These are phyloP conservation scores for Nomada fabriciana DNA, from an alignment of 2,888 invertebrate species.

Conservation along the genomic window DNA sequence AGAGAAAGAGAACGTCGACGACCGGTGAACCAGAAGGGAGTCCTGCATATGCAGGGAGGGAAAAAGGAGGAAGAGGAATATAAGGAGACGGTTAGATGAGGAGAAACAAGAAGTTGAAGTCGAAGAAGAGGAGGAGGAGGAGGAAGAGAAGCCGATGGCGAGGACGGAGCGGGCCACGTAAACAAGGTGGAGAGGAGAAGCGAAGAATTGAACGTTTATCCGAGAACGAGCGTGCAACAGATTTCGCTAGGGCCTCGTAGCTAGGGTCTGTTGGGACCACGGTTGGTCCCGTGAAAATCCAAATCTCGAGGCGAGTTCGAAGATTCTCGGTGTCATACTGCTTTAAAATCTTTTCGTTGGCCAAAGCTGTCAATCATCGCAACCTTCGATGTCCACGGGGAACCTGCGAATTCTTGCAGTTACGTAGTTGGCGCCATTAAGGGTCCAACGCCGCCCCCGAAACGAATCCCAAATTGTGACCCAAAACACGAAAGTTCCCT, in stretches of 20 bases:
- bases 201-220: conserved; percentile 57
- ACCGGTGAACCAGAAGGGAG: conserved; percentile 54
- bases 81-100: conserved; percentile 38
- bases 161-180: conserved; percentile 8
- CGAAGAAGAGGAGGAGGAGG: conserved; percentile 17
- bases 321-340: neutral
- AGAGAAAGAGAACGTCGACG: conserved; percentile 37
- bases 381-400: too few species aligned
- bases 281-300: neutral
- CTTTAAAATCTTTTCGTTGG: neutral
- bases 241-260: conserved; percentile 5
- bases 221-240: conserved; percentile 50
- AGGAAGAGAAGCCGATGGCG: conserved; percentile 25
- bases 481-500: too few species aligned
- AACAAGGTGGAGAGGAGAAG: conserved; percentile 11
- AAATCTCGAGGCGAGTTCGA: too few species aligned
- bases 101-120: conserved; percentile 47
- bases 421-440: too few species aligned
- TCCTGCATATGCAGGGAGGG: conserved; percentile 46
- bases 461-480: too few species aligned
- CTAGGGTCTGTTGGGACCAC: neutral
- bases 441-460: too few species aligned
- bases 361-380: too few species aligned
- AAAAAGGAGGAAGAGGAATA: conserved; percentile 53
- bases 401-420: too few species aligned